Evolutionary conservation across 1,140 invertebrate genomes (phyloP), one percentile per base, ranked within the genome.

Genomic region (Saccostrea echinata): DNA sequence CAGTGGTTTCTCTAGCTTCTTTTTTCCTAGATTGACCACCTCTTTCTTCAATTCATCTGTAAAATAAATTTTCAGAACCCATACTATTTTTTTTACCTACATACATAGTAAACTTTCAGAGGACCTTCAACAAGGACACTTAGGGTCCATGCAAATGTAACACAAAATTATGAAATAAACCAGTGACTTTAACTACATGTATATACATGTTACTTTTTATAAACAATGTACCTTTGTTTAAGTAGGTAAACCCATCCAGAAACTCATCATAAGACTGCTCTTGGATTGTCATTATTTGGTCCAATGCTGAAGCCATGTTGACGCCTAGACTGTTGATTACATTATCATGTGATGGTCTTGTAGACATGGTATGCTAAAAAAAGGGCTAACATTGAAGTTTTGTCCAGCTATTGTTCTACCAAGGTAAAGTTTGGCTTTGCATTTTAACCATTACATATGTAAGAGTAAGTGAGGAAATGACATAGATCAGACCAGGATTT

Each of bases 261-360:
- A 90, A 90, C 11, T 88, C 64, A 18, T 88, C 86, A 88, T 90
- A 90, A 0, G 89, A 86, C 33, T 90, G 86, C n/a, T 85, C 55
- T 51, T 84, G 68, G 12, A 80, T 52, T 21, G 82, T 52, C 55
- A 90, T 81, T 16, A 90, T 81, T 24, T 83, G 82, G 35, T 88
- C 84, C 21, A 90, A 57, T 6, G 84, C 84, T 27, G 27, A 30
- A 18, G 51, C 57, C 61, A 86, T 84, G 68, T 81, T 64, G 8
- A 82, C 89, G 61, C 86, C 87, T 12, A 71, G 24, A 16, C 21
- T 21, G 12, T 89, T 89, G 21, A 51, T 51, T n/a, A 71, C 24
- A 71, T 89, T 89, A 76, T 89, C 86, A 33, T 76, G 68, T 30
- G 68, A 76, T 76, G 68, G 68, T 30, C 68, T 76, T 76, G 68